phyloP scores from a whole-genome alignment of 2,113 vertebrate species.

The Gyps fulvus region DNA sequence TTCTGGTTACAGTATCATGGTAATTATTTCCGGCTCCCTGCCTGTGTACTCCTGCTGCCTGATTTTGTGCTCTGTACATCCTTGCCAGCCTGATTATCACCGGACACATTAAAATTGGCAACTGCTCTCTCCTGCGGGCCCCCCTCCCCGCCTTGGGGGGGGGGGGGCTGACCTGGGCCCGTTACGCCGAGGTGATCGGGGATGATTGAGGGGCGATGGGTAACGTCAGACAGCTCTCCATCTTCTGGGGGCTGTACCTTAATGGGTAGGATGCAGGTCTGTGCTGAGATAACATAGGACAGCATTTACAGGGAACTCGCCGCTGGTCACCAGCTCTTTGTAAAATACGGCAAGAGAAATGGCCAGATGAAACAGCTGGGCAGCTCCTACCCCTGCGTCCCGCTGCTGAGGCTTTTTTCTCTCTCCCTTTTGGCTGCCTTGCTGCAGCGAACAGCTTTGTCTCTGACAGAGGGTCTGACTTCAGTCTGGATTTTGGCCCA shows the following conservation, averaged over 20 bases:
- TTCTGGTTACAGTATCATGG: conserved; percentile 63
- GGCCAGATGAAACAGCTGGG: neutral
- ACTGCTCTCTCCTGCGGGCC: neutral
- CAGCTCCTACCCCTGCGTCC: neutral
- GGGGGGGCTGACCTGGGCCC: neutral
- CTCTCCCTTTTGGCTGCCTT: neutral
- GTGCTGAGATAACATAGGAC: neutral
- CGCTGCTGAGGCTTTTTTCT: neutral
- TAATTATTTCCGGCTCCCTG: conserved; percentile 59
- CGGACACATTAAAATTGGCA: neutral
- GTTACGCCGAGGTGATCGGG: neutral
- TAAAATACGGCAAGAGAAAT: neutral
- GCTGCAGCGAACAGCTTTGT: neutral
- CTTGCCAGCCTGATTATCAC: conserved; percentile 42
- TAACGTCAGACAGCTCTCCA: neutral
- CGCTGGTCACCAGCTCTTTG: neutral
- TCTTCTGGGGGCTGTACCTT: neutral
- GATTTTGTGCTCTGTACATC: conserved; percentile 23
- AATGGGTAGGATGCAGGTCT: neutral
- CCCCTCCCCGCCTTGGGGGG: no score
- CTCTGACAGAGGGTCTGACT: neutral
- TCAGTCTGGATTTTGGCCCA: neutral
- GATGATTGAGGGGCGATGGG: neutral
- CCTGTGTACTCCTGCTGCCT: conserved; percentile 38
- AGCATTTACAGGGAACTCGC: neutral